phyloP scores from a whole-genome alignment of 2,797 vertebrate species.

The Acanthis flammea region DNA sequence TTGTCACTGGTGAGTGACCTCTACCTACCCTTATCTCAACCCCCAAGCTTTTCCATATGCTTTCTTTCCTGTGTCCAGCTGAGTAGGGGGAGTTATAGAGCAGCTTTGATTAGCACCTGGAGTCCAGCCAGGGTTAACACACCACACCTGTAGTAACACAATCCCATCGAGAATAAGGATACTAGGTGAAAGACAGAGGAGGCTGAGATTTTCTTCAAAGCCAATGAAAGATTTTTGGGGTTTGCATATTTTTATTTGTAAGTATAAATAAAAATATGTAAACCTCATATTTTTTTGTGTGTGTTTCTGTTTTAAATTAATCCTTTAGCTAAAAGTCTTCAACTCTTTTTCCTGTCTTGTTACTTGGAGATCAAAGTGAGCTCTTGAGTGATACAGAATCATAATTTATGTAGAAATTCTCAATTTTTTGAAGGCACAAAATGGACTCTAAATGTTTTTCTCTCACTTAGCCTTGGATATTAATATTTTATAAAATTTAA shows the following conservation, averaged over 20 bases:
- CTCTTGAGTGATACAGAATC: neutral
- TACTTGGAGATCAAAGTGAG: neutral
- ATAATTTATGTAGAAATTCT: neutral
- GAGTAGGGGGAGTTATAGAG: neutral
- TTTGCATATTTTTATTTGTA: neutral
- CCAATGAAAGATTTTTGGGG: accelerated
- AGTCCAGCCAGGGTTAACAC: neutral
- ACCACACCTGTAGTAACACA: neutral
- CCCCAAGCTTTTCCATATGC: accelerated
- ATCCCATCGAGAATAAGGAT: neutral
- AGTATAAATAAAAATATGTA: too few species aligned
- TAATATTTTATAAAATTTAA: conserved; percentile 1
- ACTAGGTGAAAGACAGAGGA: neutral
- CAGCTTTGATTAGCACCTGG: neutral
- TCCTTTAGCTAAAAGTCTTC: neutral
- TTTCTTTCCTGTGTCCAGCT: neutral
- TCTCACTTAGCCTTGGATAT: neutral
- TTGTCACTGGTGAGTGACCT: neutral
- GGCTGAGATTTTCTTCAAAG: neutral
- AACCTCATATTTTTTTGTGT: too few species aligned
- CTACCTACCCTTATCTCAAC: neutral
- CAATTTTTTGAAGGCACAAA: neutral
- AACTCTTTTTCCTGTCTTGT: neutral
- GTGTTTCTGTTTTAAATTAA: neutral
- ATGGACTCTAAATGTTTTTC: neutral